phyloP scores from a whole-genome alignment of 2,888 invertebrate genomes.

The Acanthosepion lycidas region DNA sequence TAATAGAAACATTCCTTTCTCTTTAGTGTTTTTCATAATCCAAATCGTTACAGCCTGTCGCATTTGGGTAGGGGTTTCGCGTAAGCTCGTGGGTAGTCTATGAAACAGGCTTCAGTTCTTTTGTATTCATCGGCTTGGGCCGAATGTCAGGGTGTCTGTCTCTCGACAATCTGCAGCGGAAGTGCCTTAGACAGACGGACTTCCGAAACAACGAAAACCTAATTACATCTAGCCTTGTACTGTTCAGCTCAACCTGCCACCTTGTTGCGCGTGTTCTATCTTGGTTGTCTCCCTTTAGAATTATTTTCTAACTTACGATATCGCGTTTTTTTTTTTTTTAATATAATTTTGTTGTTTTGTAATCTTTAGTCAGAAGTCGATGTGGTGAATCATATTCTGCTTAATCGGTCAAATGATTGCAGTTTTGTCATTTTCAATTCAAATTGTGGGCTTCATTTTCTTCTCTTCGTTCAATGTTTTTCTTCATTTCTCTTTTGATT shows the following conservation, averaged over 20 bases:
- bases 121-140: neutral
- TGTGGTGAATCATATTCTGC: neutral
- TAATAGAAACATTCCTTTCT: neutral
- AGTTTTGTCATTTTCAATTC: neutral
- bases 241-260: neutral
- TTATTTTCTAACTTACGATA: neutral
- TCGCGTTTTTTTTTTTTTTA: too few species aligned
- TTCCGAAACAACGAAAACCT: slow-evolving; percentile 33
- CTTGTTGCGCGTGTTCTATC: neutral
- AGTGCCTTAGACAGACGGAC: slow-evolving; percentile 33
- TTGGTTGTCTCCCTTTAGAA: neutral
- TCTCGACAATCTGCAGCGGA: slow-evolving; percentile 21
- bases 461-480: neutral
- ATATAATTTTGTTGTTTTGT: neutral
- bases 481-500: neutral
- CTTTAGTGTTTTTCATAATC: slow-evolving; percentile 18
- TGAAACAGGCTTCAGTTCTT: neutral
- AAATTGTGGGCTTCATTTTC: neutral
- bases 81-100: neutral
- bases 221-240: neutral
- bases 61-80: neutral
- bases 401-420: neutral
- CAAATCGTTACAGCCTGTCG: neutral
- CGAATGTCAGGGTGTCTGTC: slow-evolving; percentile 12
- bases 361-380: neutral